Conservation (phyloP, 2,797 vertebrate genomes). For the Bovichtus diacanthus region DNA sequence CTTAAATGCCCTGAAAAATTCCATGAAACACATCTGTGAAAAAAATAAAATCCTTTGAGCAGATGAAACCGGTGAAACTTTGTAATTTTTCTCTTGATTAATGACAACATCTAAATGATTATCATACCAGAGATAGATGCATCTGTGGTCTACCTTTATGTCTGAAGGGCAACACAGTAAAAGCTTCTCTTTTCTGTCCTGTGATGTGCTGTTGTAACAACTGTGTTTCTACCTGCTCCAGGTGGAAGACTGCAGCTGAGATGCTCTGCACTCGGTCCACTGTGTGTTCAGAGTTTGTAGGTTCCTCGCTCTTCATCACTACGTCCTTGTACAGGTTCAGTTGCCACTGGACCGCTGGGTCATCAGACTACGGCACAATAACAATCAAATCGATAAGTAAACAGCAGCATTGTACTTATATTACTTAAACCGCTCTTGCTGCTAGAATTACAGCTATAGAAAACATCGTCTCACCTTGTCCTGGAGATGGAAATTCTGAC, state of each 20-base stretch:
- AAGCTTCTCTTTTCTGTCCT: not conserved
- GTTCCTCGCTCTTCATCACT: conserved; percentile 89
- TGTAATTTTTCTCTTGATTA: not conserved
- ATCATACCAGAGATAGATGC: too few relatives aligned
- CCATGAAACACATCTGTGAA: too few relatives aligned
- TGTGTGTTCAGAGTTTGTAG: conserved; percentile 87
- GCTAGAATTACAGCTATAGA: not conserved
- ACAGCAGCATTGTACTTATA: not conserved
- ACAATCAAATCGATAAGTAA: not conserved
- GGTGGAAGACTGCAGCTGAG: conserved; percentile 94
- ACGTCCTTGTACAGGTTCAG: conserved; percentile 97
- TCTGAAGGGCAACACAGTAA: not conserved
- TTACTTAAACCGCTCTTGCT: not conserved
- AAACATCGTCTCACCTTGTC: conserved; percentile 89
- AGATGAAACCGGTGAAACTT: not conserved
- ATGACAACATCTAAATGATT: not conserved
- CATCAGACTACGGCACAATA: conserved; percentile 87
- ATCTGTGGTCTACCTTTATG: not conserved
- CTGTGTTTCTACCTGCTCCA: conserved; percentile 90
- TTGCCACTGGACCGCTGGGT: conserved; percentile 98
- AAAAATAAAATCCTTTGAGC: not conserved
- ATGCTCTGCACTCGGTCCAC: conserved; percentile 95
- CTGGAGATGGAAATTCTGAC: conserved; percentile 94
- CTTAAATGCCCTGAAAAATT: too few relatives aligned
- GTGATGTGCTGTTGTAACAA: not conserved